phyloP scores from a whole-genome alignment of 2,113 vertebrate species.

The Epinephelus moara region DNA sequence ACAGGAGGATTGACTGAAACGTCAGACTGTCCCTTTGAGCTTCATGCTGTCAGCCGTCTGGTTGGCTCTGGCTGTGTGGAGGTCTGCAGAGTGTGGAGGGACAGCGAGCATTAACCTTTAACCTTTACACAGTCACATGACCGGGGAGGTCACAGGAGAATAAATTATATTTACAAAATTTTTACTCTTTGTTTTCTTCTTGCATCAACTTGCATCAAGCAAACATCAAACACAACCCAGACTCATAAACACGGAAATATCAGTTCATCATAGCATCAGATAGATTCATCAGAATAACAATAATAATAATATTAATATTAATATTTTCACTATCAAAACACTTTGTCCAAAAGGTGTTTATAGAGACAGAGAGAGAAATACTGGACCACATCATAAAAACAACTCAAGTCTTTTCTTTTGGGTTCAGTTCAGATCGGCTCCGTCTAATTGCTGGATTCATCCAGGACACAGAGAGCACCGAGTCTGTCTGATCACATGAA shows the following conservation, averaged over 20 bases:
- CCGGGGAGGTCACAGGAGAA: slow-evolving; percentile 62
- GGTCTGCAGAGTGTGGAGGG: slow-evolving; percentile 16
- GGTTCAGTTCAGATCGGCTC: slow-evolving; percentile 12
- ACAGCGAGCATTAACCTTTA: slow-evolving; percentile 40
- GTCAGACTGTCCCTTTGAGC: neutral
- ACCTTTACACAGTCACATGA: slow-evolving; percentile 74
- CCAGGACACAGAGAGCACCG: neutral
- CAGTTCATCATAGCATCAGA: slow-evolving; percentile 40
- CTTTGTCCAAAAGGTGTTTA: slow-evolving; percentile 65
- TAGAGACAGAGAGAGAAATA: slow-evolving; percentile 61
- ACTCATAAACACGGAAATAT: slow-evolving; percentile 72
- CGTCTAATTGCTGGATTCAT: slow-evolving; percentile 48
- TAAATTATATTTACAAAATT: slow-evolving; percentile 87
- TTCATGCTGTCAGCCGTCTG: neutral
- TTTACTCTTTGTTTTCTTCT: slow-evolving; percentile 69
- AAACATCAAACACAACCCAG: slow-evolving; percentile 79
- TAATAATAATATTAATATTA: slow-evolving; percentile 50
- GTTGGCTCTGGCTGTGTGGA: slow-evolving; percentile 40
- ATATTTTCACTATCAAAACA: slow-evolving; percentile 77
- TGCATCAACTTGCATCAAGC: slow-evolving; percentile 74
- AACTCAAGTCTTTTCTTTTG: slow-evolving; percentile 20
- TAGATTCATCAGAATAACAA: slow-evolving; percentile 55
- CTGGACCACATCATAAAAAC: slow-evolving; percentile 49
- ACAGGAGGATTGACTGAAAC: neutral
- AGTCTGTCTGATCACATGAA: neutral